Base-by-base conservation (phyloP, 2,797 vertebrate species). In the Siniperca scherzeri region DNA sequence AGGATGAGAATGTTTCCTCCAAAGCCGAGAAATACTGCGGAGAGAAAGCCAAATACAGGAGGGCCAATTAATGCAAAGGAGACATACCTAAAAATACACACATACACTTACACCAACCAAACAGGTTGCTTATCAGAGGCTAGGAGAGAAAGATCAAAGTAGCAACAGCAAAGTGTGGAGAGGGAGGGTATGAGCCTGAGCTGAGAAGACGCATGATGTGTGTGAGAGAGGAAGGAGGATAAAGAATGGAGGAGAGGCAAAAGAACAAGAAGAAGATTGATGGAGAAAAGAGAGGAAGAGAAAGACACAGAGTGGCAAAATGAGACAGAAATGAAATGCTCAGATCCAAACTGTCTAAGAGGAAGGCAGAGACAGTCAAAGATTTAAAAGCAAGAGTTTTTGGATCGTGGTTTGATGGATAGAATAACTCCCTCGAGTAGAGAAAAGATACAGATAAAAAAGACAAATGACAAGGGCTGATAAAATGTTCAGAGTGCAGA, bases 11-110 rank as follows among this genome's bases (percentile, higher is more conserved):
- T 57, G 74, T 89, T 88, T 88, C 84, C 74, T 87, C 57, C 68
- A 75, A 79, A 78, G 56, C 74, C 0, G 9, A 84, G 48, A 81
- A 78, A 68, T 68, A 70, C 66, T 73, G 86, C 30, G 53, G 68
- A 80, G 80, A 83, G 66, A 33, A 12, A 83, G 70, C 44, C 78
- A 78, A 82, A 87, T 85, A 79, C 73, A 87, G 77, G 73, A 80
- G 67, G 78, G 82, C 69, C 86, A 92, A 91, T 90, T 88, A 92
- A 92, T 84, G 86, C 84, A 87, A 74, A 88, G 79, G 30, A 88
- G 77, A 81, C 60, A 59, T 65, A 70, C 70, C 81, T 90, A 91
- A 90, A 91, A 87, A 89, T 82, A 89, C 66, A 80, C 30, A 71
- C 36, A 64, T 11, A 77, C 78, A 77, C 61, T 57, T 42, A 70